phyloP scores from a whole-genome alignment of 2,888 invertebrate species.

The Platypus cylindrus region DNA sequence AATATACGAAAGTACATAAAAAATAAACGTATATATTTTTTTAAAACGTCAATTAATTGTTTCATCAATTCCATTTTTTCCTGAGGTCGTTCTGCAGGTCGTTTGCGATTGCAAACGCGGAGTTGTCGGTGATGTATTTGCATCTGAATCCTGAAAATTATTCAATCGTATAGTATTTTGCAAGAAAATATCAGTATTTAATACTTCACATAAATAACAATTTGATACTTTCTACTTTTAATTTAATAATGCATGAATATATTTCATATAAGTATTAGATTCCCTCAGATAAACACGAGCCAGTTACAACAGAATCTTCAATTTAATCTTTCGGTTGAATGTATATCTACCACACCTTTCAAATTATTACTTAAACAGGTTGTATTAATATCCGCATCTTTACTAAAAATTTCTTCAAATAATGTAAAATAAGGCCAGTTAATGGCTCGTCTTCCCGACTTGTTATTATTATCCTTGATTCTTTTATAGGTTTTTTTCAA shows the following conservation, averaged over 20 bases:
- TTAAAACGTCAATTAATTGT: not conserved
- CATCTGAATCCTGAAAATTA: too few species aligned
- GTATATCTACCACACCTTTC: not conserved
- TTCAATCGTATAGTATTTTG: too few species aligned
- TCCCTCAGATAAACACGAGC: not conserved
- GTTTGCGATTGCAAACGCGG: too few species aligned
- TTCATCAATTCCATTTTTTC: conserved; percentile 1
- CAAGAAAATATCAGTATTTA: too few species aligned
- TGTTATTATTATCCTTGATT: not conserved
- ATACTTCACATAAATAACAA: too few species aligned
- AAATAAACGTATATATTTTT: not conserved
- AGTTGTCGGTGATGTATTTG: too few species aligned
- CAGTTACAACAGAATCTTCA: not conserved
- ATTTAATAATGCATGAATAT: not conserved
- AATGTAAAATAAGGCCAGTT: not conserved
- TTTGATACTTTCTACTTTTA: too few species aligned
- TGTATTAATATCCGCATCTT: not conserved
- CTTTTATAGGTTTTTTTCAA: not conserved
- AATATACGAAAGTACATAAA: too few species aligned
- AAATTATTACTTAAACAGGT: not conserved
- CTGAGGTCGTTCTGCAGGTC: conserved; percentile 1
- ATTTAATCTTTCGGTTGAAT: not conserved
- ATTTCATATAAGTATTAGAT: not conserved
- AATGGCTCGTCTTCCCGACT: not conserved
- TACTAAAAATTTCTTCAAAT: too few species aligned